Base-by-base conservation (phyloP, 2,888 invertebrate species). In the Bombylius major region DNA sequence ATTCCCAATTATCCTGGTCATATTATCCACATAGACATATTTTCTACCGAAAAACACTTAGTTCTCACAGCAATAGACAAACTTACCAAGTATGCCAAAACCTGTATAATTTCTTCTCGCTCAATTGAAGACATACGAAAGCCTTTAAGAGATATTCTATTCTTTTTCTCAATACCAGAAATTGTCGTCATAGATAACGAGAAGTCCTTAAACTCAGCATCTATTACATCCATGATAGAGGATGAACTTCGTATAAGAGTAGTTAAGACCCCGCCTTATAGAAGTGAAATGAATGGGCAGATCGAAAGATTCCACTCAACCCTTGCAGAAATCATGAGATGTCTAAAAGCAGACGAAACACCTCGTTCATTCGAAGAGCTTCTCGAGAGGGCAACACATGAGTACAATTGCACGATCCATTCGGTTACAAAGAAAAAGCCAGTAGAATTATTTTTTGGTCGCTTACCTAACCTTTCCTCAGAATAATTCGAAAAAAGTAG, bases 251-350 rank as follows among this genome's bases (percentile, higher is more conserved):
- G 55, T 14, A 60, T 63, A 13, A 48, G 57, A 48, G 45, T 61
- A 13, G 55, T 53, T 31, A 61, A 34, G 5, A 59, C 56, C 31
- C 61, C 61, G 9, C 57, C 59, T 31, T 58, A 60, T 52, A 58
- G 53, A 42, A 59, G 58, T 31, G 54, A 56, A 56, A 52, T 53
- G 8, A 62, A 61, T 47, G 60, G 59, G 3, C 58, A 59, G 45
- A 56, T 60, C 5, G 61, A 60, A 50, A 53, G 60, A 11, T 59
- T 62, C 36, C 59, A 61, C 47, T 62, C 59, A n/a, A 61, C 62
- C 5, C 51, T 61, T 6, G 36, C 55, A 3, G 59, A 61, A 51
- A 62, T 62, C 32, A 57, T 61, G 57, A 53, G 62, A 46, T 61
- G 60, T 45, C 50, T 60, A 3, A 59, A 59, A 44, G 12, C 48